A percentile compares a stretch with the other conserved stretches of the same genome.
phyloP scores from a whole-genome alignment of 2,888 invertebrate species.

The Cantharis rustica region DNA sequence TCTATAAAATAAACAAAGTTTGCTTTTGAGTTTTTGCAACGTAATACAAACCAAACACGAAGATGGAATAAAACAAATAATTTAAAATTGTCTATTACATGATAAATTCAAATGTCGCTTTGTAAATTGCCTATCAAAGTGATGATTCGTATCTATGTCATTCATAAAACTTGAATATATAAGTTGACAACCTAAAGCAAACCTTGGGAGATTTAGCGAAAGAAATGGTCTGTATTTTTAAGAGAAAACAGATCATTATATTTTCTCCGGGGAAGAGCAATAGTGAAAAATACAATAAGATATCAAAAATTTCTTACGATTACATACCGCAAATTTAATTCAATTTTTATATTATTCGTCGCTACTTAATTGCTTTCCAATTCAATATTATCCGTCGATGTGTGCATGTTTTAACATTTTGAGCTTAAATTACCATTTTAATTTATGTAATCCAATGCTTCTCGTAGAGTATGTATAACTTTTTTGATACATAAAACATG shows the following conservation, averaged over 20 bases:
- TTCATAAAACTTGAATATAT: not conserved
- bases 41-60: not conserved
- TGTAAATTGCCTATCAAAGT: not conserved
- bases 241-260: not conserved
- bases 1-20: not conserved
- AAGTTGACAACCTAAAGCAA: not conserved
- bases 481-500: not conserved
- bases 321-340: no score
- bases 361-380: no score
- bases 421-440: not conserved
- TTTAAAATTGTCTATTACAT: not conserved
- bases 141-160: not conserved
- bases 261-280: not conserved
- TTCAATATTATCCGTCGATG: not conserved
- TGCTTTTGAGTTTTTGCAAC: not conserved
- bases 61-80: not conserved
- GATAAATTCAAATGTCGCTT: not conserved
- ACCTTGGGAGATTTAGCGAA: not conserved
- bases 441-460: not conserved
- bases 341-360: no score
- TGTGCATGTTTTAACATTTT: not conserved
- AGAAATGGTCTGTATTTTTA: not conserved
- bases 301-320: not conserved
- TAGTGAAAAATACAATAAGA: not conserved
- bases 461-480: not conserved